Evolutionary conservation across 2,113 vertebrate species (phyloP), one percentile per base, ranked within the genome.

Genomic region (Poeciliopsis prolifica): DNA sequence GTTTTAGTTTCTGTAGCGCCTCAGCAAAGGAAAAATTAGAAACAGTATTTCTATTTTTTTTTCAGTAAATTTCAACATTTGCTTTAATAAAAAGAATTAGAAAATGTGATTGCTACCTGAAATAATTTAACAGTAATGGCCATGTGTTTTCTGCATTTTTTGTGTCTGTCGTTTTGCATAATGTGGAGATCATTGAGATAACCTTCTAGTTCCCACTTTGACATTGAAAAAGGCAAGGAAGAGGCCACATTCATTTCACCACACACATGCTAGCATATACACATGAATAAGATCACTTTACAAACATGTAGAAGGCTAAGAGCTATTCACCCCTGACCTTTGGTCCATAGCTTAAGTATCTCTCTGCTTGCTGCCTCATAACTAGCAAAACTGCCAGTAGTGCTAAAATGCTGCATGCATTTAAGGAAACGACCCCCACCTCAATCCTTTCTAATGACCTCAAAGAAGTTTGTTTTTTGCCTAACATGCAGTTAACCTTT

Each of bases 311-410:
- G 9, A 9, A 22, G 17, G 6, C 72, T 37, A 31, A 61, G 26
- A 40, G 31, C 26, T 31, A 35, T 10, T 82, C 75, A 83, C 83
- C 69, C 28, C 60, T 48, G 74, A 73, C 33, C 83, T 84, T 65
- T 72, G 65, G 35, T n/a, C 65, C 15, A 4, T 10, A 33, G 64
- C 37, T 31, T 24, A 65, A 1, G 65, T 13, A 48, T 67, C 35
- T 0, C 35, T 62, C 40, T 61, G 35, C 65, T 72, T 54, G 48
- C 65, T 28, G 24, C 10, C 26, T n/a, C 64, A 4, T 74, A 78
- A 83, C 84, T 74, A 72, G 65, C 31, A 33, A 67, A 74, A 10
- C 37, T 76, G 58, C 3, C 3, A 60, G 51, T 14, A 42, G 6
- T 2, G 15, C 61, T 74, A 37, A 63, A 33, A 65, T n/a, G 22